A percentile compares a stretch with the other conserved stretches of the same genome.
phyloP scores from a whole-genome alignment of 2,113 vertebrate genomes.

The Saimiri boliviensis region DNA sequence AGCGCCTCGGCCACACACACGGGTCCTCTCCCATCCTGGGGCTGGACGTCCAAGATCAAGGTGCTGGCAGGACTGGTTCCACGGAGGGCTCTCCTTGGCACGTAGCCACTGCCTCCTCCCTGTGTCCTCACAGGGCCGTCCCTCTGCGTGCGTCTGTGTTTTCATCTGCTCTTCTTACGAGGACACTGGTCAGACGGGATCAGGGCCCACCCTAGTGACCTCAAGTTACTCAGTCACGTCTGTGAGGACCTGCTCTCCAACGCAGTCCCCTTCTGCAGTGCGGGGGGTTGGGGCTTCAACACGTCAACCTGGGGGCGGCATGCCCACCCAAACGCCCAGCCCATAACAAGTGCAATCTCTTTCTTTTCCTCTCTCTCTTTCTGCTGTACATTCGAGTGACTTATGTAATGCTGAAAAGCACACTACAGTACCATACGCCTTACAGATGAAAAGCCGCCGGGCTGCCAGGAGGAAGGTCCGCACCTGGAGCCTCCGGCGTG shows the following conservation, averaged over 20 bases:
- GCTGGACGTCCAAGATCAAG: not conserved
- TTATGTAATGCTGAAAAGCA: not conserved
- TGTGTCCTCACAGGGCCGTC: rapidly evolving
- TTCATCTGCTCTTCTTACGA: not conserved
- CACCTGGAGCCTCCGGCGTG: rapidly evolving
- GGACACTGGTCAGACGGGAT: not conserved
- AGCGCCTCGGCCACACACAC: rapidly evolving
- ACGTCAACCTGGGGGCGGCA: not conserved
- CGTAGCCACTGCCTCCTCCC: rapidly evolving
- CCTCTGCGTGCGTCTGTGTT: not conserved
- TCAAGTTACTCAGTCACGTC: not conserved
- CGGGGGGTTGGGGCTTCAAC: not conserved
- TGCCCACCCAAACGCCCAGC: not conserved
- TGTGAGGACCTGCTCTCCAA: not conserved
- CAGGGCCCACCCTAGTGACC: not conserved
- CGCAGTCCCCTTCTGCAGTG: not conserved
- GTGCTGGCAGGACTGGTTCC: not conserved
- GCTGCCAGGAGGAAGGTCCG: rapidly evolving
- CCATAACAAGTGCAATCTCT: not conserved
- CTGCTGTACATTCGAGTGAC: rapidly evolving
- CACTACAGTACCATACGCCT: rapidly evolving
- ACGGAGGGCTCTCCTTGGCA: not conserved
- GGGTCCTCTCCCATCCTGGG: rapidly evolving
- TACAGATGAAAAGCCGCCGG: rapidly evolving
- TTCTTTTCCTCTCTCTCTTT: not conserved